Evolutionary conservation across 1,140 invertebrate genomes (phyloP), one percentile per base, ranked within the genome.

Genomic region (Orchesella cincta): DNA sequence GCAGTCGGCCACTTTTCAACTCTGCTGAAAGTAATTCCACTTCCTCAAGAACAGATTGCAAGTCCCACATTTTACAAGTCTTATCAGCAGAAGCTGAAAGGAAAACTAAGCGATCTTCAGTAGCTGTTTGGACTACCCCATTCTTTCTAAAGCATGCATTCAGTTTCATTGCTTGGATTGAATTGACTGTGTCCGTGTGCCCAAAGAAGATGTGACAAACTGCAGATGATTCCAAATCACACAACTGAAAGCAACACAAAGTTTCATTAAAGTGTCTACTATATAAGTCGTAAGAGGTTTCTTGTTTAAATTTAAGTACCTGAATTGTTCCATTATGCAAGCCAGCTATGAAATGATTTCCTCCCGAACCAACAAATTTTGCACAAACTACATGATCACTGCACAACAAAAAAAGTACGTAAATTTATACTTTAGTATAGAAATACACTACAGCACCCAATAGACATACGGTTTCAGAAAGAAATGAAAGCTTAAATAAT

Each of bases 41-140:
- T 74, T 78, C 76, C 28, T 79, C 64, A 34, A 82, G 39, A 1
- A 81, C 74, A 8, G 62, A 23, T 73, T 75, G 73, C 28, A 88
- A 81, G 78, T 87, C 85, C 87, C 87, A 89, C 29, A 89, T 84
- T 83, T 88, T 88, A 1, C 88, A 87, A 29, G 86, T 87, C 36
- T 86, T 85, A 82, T 88, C 87, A 73, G 86, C 85, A 23, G 86
- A 87, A 1, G 87, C 77, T 14, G 83, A 82, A 16, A 81, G 71
- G 46, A 84, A 80, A 28, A 76, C 57, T 16, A 14, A 12, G 33
- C 26, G n/a, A 75, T 72, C n/a, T 57, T 67, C 46, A 72, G 31
- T 34, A 12, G 23, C 71, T 39, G 36, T 36, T 31, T 73, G 34
- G 29, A 67, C 1, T 28, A 51, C 18, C 29, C 36, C 46, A 28